phyloP scores from a whole-genome alignment of 2,888 invertebrate genomes.

The Acronicta alni region DNA sequence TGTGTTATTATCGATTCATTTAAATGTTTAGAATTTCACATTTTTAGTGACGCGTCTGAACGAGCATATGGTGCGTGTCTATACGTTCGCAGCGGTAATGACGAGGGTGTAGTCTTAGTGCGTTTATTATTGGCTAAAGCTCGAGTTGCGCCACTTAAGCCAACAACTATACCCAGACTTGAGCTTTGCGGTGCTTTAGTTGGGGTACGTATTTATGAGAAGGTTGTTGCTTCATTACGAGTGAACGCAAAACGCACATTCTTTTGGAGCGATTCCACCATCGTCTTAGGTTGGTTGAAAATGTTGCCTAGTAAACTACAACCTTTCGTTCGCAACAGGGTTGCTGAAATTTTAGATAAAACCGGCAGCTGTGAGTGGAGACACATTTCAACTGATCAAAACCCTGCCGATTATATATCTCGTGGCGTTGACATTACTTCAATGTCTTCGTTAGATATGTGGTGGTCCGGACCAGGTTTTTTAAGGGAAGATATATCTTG shows the following conservation, averaged over 20 bases:
- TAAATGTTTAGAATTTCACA: neutral
- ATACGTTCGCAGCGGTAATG: conserved; percentile 1
- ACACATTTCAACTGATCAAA: neutral
- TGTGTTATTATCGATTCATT: neutral
- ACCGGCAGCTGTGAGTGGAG: neutral
- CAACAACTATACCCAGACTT: conserved; percentile 12
- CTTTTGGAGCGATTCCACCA: conserved; percentile 12
- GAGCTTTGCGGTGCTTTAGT: conserved; percentile 11
- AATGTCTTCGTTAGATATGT: neutral
- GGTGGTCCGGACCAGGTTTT: conserved; percentile 14
- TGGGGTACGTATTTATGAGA: conserved; percentile 10
- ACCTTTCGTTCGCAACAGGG: conserved; percentile 7
- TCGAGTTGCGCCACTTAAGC: conserved; percentile 18
- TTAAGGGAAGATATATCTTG: conserved; percentile 2
- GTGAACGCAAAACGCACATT: neutral
- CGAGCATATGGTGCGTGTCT: conserved; percentile 4
- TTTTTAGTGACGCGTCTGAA: conserved; percentile 7
- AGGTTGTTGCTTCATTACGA: conserved; percentile 5
- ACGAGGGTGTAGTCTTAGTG: neutral
- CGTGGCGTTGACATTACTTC: conserved; percentile 2
- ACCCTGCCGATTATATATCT: neutral
- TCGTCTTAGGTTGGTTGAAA: conserved; percentile 12
- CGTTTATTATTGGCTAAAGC: conserved; percentile 6
- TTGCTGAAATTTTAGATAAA: conserved; percentile 2
- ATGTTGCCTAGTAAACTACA: conserved; percentile 8